These are phyloP conservation scores for Euzophera pinguis DNA, from an alignment of 2,888 invertebrate species.

Conservation along the genomic window DNA sequence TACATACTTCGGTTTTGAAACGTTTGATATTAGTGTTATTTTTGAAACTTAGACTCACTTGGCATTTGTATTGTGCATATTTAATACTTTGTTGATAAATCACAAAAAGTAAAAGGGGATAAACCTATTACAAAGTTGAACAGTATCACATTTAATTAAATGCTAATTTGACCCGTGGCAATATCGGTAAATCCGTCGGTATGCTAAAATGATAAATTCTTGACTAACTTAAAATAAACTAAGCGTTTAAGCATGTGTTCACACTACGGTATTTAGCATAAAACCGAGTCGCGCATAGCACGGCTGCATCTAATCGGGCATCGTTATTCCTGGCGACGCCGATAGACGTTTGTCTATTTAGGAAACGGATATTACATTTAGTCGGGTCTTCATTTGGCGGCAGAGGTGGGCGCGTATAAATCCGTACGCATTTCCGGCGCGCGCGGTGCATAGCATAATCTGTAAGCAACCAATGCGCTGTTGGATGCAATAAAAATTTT, in stretches of 20 bases:
- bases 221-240: too few relatives aligned
- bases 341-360: slow-evolving; percentile 79
- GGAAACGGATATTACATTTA: slow-evolving; percentile 80
- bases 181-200: too few relatives aligned
- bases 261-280: slow-evolving; percentile 23
- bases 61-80: too few relatives aligned
- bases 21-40: too few relatives aligned
- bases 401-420: slow-evolving; percentile 73
- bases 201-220: too few relatives aligned
- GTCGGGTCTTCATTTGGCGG: slow-evolving; percentile 76
- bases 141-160: too few relatives aligned
- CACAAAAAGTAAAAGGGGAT: too few relatives aligned
- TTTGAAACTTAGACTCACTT: too few relatives aligned
- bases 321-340: slow-evolving; percentile 75
- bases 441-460: slow-evolving; percentile 73
- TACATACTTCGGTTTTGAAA: too few relatives aligned
- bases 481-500: slow-evolving; percentile 63
- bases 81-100: too few relatives aligned
- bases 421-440: slow-evolving; percentile 71
- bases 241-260: background rate
- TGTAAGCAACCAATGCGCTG: slow-evolving; percentile 63
- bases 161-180: too few relatives aligned
- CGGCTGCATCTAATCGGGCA: slow-evolving; percentile 64
- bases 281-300: slow-evolving; percentile 32
- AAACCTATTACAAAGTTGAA: too few relatives aligned